Conservation (phyloP, 2,888 invertebrate species). For the Lasioglossum vierecki region DNA sequence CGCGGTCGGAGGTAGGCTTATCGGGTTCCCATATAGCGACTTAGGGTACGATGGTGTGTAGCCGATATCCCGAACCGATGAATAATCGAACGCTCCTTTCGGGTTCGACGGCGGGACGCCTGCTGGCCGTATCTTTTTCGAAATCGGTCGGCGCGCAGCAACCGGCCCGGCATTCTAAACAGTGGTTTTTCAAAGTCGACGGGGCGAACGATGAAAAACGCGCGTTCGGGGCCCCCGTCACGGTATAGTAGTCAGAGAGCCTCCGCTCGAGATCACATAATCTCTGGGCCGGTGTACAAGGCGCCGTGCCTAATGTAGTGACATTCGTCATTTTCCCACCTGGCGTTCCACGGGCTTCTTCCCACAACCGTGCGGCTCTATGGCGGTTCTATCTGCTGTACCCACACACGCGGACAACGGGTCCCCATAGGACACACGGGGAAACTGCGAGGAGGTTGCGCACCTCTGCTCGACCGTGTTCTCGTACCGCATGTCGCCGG, state of each 20-base stretch:
- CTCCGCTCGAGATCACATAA: slow-evolving; percentile 57
- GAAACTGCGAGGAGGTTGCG: slow-evolving; percentile 33
- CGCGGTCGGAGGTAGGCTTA: background rate
- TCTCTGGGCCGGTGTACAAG: slow-evolving; percentile 39
- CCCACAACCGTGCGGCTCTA: slow-evolving; percentile 37
- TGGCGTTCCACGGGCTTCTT: slow-evolving; percentile 51
- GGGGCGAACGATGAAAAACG: slow-evolving; percentile 27
- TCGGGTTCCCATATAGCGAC: background rate
- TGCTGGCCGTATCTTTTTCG: background rate
- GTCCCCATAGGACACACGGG: background rate
- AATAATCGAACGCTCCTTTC: background rate
- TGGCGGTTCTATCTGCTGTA: background rate
- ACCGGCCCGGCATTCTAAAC: background rate
- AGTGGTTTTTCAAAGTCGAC: slow-evolving; percentile 13
- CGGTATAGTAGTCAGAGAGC: slow-evolving; percentile 29
- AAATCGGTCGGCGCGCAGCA: background rate
- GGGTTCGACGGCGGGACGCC: background rate
- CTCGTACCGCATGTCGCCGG: slow-evolving; percentile 63
- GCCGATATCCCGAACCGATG: slow-evolving; percentile 1
- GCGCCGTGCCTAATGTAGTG: slow-evolving; percentile 57
- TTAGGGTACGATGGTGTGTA: background rate
- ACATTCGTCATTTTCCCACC: slow-evolving; percentile 72
- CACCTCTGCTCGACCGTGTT: slow-evolving; percentile 61
- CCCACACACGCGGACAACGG: slow-evolving; percentile 27
- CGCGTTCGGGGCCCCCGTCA: slow-evolving; percentile 6